Evolutionary conservation across 64 coral and sea anemone species (phyloP).

Genomic region (Exaiptasia diaphana): DNA sequence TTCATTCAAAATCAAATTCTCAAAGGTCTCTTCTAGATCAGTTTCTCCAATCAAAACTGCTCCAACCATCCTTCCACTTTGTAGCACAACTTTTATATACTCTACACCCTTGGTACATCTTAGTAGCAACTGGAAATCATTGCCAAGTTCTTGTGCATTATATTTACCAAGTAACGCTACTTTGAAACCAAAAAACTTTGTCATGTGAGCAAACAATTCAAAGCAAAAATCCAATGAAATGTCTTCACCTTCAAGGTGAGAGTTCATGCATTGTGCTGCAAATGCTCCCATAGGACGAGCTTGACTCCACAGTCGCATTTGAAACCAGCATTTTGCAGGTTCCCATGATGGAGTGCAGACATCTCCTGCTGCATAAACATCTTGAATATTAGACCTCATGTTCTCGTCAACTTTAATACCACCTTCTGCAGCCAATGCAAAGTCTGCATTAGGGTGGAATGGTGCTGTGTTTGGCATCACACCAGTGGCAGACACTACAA

Average conservation of each 20-base stretch:
- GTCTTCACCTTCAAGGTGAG: constrained; percentile 52
- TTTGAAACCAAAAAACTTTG: constrained; percentile 94
- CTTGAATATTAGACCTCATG: constrained; percentile 67
- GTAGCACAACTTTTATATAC: constrained; percentile 87
- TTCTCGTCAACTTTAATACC: constrained; percentile 74
- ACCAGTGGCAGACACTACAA: constrained; percentile 93
- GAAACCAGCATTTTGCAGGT: constrained; percentile 81
- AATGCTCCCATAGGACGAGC: constrained; percentile 90
- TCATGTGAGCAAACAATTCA: constrained; percentile 90
- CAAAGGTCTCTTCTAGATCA: constrained; percentile 95
- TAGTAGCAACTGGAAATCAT: constrained; percentile 69
- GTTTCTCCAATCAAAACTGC: constrained; percentile 91
- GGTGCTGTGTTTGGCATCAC: constrained; percentile 65
- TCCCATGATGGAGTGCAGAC: constrained; percentile 75
- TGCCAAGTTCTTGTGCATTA: constrained; percentile 67
- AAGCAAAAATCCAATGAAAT: constrained; percentile 86
- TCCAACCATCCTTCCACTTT: constrained; percentile 74
- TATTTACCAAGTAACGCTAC: constrained; percentile 83
- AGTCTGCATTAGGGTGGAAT: constrained; percentile 29
- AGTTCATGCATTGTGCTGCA: constrained; percentile 79
- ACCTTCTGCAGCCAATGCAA: constrained; percentile 73
- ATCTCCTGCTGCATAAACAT: constrained; percentile 89
- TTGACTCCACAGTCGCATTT: constrained; percentile 97
- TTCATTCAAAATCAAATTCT: constrained; percentile 97
- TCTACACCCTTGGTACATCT: constrained; percentile 73